Evolutionary conservation across 2,888 invertebrate species (phyloP), one percentile per base, ranked within the genome.

Genomic region (Crematogaster levior): DNA sequence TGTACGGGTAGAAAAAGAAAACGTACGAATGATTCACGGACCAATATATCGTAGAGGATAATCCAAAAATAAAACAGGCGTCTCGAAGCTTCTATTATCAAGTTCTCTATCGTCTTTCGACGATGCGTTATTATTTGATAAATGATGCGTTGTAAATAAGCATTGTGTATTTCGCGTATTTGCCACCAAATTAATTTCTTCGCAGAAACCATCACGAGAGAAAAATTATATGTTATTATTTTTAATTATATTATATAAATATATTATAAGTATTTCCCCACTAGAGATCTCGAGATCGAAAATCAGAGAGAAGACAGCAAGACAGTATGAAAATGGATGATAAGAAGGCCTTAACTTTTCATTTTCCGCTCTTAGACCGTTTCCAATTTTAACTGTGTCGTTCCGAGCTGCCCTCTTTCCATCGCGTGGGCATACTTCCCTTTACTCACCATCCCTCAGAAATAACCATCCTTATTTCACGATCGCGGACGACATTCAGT

Each of bases 401-500:
- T 81, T 85, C 10, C 73, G 53, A 43, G 56, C 43, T 63, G 48
- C 40, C 43, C 15, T 56, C 27, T 51, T 21, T 37, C 37, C 30
- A n/a, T 30, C 27, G 43, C 81, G 30, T 65, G 34, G 56, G 40
- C 79, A 37, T 65, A n/a, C 70, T 37, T 37, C 37, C 60, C 53
- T 81, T 79, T 46, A 30, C 66, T 70, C 30, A 73, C 51, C 56
- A 37, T 56, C 61, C 37, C 58, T 60, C 37, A 81, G 46, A 24
- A 65, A 75, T 82, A 79, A 79, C 61, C 77, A 53, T 81, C 83
- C 43, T 77, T 89, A 89, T 89, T 88, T 89, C 86, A 88, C 86
- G 84, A 88, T 88, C 85, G 70, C 53, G 74, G 66, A 63, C 77
- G 88, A 86, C 89, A 73, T 85, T 89, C 88, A 82, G 53, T 85